Evolutionary conservation across 2,113 vertebrate genomes (phyloP).

Genomic region (Austrofundulus limnaeus): DNA sequence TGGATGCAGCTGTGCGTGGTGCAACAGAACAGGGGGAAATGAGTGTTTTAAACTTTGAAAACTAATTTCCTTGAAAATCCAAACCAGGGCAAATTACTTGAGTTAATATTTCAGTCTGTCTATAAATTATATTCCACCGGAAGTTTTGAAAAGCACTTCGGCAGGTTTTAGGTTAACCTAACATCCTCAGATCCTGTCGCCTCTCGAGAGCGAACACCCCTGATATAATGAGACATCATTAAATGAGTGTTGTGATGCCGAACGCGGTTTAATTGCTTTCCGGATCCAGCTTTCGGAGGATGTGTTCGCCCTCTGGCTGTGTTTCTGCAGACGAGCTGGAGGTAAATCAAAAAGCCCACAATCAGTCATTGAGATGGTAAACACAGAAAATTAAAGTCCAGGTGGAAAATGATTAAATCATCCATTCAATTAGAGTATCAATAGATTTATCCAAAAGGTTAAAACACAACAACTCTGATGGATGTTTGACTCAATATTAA

Average conservation of each 20-base stretch:
- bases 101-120: too few relatives aligned
- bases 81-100: too few relatives aligned
- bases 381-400: constrained; percentile 16
- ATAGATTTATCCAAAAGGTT: constrained; percentile 12
- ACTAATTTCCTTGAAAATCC: too few relatives aligned
- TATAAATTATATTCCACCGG: neutral
- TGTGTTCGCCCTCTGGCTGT: constrained; percentile 26
- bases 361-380: constrained; percentile 14
- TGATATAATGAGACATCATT: neutral
- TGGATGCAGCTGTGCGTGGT: too few relatives aligned
- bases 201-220: neutral
- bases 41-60: too few relatives aligned
- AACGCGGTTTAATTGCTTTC: constrained; percentile 22
- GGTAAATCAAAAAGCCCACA: constrained; percentile 8
- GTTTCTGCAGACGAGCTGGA: constrained; percentile 25
- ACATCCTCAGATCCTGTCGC: neutral
- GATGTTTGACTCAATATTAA: neutral
- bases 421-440: constrained; percentile 12
- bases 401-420: constrained; percentile 20
- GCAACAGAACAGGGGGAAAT: too few relatives aligned
- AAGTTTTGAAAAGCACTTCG: neutral
- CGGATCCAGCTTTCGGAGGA: constrained; percentile 14
- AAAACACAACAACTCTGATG: constrained; percentile 6
- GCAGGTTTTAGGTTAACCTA: neutral
- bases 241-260: neutral